A percentile compares a stretch with the other conserved stretches of the same genome.
phyloP scores from a whole-genome alignment of 2,797 vertebrate genomes.

The Peromyscus nudipes region DNA sequence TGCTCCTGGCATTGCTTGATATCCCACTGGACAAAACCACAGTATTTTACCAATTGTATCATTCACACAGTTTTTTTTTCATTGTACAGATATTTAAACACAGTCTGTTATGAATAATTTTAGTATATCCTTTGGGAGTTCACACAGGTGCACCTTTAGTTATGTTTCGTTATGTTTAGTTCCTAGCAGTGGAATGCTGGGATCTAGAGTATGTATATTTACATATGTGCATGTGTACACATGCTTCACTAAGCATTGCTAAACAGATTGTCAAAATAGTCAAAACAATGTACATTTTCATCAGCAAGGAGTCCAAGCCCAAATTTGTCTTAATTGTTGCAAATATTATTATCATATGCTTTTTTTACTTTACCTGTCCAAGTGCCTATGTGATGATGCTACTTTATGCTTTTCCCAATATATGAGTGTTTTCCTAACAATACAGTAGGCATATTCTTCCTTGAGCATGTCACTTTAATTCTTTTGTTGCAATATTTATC shows the following conservation, averaged over 20 bases:
- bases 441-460: neutral
- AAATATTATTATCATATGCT: neutral
- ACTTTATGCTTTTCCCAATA: neutral
- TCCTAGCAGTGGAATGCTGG: neutral
- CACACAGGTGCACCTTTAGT: neutral
- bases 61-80: neutral
- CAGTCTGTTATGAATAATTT: conserved; percentile 1
- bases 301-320: neutral
- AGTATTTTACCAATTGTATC: neutral
- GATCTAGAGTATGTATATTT: neutral
- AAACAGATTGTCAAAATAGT: neutral
- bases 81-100: neutral
- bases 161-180: neutral
- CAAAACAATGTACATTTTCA: neutral
- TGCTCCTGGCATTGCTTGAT: neutral
- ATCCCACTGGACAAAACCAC: neutral
- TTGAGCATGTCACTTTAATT: neutral
- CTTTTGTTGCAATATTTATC: neutral
- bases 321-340: neutral
- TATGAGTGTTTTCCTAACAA: neutral
- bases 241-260: neutral
- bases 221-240: neutral
- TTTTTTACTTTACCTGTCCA: neutral
- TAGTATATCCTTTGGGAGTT: neutral
- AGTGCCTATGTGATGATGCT: neutral